phyloP scores from a whole-genome alignment of 2,888 invertebrate species.

The Meteorus cinctellus region DNA sequence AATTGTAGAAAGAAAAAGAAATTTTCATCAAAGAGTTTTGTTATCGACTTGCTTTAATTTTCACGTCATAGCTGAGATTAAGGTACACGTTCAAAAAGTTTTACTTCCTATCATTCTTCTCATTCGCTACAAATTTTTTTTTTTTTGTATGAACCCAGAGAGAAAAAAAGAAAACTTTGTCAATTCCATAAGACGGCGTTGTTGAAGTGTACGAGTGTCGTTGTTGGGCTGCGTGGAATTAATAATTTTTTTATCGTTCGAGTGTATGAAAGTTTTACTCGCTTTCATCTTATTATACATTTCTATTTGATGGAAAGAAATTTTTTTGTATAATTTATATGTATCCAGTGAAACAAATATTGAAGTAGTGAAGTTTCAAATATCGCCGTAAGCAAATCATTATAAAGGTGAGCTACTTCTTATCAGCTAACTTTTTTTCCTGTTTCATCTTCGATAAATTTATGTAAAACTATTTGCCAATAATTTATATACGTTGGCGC shows the following conservation, averaged over 20 bases:
- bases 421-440: not conserved
- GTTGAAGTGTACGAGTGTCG: not conserved
- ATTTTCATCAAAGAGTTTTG: conserved; percentile 14
- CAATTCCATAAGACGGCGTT: conserved; percentile 15
- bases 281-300: not conserved
- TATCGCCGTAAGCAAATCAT: too few relatives aligned
- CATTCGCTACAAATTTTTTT: conserved; percentile 4
- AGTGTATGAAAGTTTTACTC: conserved; percentile 6
- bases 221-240: not conserved
- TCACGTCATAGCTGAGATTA: not conserved
- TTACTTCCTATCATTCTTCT: too few relatives aligned
- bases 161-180: not conserved
- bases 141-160: not conserved
- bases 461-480: not conserved
- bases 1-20: not conserved
- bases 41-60: conserved; percentile 1
- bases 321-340: not conserved
- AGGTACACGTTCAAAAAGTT: not conserved
- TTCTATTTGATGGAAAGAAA: not conserved
- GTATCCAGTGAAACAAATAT: not conserved
- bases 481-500: not conserved
- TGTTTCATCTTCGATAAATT: not conserved
- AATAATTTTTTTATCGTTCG: conserved; percentile 11
- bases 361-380: not conserved
- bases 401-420: too few relatives aligned